Conservation (phyloP, 2,797 vertebrate genomes). For the Anabacerthia variegaticeps region DNA sequence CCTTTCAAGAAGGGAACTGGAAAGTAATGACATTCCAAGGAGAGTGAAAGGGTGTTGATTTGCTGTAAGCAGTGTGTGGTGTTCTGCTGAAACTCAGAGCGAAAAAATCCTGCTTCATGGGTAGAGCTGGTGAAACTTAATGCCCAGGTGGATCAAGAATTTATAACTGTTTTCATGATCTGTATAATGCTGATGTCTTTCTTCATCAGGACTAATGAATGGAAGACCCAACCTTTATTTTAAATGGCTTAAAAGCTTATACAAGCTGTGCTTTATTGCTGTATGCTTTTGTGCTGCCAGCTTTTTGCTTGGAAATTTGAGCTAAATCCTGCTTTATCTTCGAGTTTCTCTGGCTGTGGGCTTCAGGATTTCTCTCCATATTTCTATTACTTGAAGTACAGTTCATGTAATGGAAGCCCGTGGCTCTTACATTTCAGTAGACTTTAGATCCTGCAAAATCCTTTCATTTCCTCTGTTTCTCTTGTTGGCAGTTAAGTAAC, state of each 20-base stretch:
- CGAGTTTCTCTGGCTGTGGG: not conserved
- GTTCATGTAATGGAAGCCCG: not conserved
- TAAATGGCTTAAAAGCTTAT: not conserved
- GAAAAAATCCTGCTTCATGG: not conserved
- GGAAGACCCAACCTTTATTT: not conserved
- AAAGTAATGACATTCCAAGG: not conserved
- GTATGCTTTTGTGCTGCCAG: not conserved
- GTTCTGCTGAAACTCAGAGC: not conserved
- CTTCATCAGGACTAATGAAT: not conserved
- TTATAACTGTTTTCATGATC: not conserved
- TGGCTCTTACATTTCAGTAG: not conserved
- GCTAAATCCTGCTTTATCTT: constrained; percentile 7
- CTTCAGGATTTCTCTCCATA: not conserved
- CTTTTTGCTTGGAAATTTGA: constrained; percentile 15
- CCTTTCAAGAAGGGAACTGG: not conserved
- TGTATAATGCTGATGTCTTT: not conserved
- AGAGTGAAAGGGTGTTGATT: not conserved
- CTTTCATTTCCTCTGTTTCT: not conserved
- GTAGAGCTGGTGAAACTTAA: not conserved
- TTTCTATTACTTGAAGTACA: not conserved
- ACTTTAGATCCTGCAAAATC: not conserved
- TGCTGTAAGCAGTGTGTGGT: not conserved
- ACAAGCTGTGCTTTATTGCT: not conserved
- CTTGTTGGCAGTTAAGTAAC: not conserved
- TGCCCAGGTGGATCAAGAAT: not conserved